Conservation (phyloP, 2,888 invertebrate species). For the Drosophila dives region DNA sequence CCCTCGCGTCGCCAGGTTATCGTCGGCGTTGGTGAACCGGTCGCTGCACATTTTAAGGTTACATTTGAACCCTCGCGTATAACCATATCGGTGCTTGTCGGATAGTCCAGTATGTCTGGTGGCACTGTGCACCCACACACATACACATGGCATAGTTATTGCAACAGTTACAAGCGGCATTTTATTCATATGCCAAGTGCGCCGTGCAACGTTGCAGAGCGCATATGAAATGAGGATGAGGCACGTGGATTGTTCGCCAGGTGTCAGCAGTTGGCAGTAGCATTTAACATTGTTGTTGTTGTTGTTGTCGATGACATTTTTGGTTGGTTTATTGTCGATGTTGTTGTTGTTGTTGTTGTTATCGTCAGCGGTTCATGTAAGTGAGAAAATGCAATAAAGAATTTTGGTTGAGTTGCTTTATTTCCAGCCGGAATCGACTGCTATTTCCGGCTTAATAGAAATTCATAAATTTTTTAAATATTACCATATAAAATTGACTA, state of each 20-base stretch:
- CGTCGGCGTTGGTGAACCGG: constrained; percentile 94
- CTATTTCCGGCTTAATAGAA: constrained; percentile 8
- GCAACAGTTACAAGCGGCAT: constrained; percentile 61
- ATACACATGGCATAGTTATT: constrained; percentile 41
- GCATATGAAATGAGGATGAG: constrained; percentile 31
- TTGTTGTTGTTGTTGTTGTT: constrained; percentile 19
- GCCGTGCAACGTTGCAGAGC: constrained; percentile 43
- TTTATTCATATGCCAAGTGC: constrained; percentile 73
- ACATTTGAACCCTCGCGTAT: constrained; percentile 94
- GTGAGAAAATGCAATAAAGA: constrained; percentile 44
- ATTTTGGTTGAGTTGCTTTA: constrained; percentile 40
- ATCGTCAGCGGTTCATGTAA: constrained; percentile 30
- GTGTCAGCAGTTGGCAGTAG: constrained; percentile 57
- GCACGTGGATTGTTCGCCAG: constrained; percentile 56
- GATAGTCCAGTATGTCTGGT: constrained; percentile 93
- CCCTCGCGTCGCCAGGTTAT: constrained; percentile 95
- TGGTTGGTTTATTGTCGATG: constrained; percentile 33
- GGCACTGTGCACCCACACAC: constrained; percentile 87
- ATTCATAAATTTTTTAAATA: constrained; percentile 4
- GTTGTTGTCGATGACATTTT: constrained; percentile 50
- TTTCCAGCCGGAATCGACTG: constrained; percentile 21
- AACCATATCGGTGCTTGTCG: constrained; percentile 93
- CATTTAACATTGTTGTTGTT: constrained; percentile 23
- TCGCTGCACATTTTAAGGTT: constrained; percentile 93
- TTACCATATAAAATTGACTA: background rate